These are phyloP conservation scores for Grapholita molesta DNA, from an alignment of 1,140 invertebrate genomes.

Conservation along the genomic window DNA sequence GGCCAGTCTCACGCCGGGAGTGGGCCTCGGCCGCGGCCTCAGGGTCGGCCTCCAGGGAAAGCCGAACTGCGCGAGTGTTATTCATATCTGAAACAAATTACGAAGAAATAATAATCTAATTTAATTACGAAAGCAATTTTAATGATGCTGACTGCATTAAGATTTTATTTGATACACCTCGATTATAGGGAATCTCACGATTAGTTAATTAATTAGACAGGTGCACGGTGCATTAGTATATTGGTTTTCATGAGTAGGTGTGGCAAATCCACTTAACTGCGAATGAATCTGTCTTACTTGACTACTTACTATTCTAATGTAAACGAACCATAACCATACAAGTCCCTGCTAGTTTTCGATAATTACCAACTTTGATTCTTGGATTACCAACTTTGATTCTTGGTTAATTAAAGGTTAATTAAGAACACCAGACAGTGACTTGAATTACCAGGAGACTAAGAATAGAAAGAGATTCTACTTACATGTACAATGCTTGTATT, in stretches of 20 bases:
- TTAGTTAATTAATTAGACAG: too few relatives aligned
- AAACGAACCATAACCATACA: not conserved
- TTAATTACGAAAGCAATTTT: not conserved
- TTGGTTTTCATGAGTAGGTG: not conserved
- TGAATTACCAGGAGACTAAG: too few relatives aligned
- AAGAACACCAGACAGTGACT: too few relatives aligned
- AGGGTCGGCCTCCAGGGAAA: conserved; percentile 14
- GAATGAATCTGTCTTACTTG: not conserved
- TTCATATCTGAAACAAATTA: conserved; percentile 57
- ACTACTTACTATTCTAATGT: not conserved
- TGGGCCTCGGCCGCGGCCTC: conserved; percentile 26
- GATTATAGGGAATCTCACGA: too few relatives aligned
- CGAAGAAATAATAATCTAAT: conserved; percentile 4
- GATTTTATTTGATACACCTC: too few relatives aligned
- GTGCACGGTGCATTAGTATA: not conserved
- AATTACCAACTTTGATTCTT: too few relatives aligned
- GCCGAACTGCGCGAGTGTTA: conserved; percentile 48
- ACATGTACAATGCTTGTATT: conserved; percentile 78
- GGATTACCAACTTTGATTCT: too few relatives aligned
- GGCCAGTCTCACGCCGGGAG: too few relatives aligned
- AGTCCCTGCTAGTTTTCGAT: too few relatives aligned
- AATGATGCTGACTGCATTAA: too few relatives aligned
- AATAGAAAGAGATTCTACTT: conserved; percentile 41
- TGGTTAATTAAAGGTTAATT: too few relatives aligned
- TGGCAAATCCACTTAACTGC: not conserved